Percentiles rank a stretch among this genome's conserved stretches.
Evolutionary conservation across 2,797 vertebrate genomes (phyloP).

Genomic region (Emys orbicularis): DNA sequence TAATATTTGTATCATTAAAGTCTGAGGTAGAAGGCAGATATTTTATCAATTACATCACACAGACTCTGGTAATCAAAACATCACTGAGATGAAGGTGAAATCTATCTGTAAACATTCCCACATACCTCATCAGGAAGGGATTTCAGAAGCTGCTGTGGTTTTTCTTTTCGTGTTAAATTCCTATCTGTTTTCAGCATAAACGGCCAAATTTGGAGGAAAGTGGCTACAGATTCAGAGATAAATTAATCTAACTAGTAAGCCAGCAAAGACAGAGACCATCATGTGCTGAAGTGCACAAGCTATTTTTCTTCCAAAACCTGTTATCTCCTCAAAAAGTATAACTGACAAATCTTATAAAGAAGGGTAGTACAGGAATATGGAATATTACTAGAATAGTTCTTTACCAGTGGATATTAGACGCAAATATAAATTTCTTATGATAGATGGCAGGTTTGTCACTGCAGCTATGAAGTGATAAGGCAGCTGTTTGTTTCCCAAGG

Average conservation of each 20-base stretch:
- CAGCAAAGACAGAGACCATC: not conserved
- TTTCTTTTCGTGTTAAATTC: not conserved
- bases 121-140: not conserved
- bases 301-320: conserved; percentile 27
- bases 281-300: not conserved
- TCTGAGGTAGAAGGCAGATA: not conserved
- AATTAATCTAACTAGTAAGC: conserved; percentile 11
- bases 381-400: conserved; percentile 49
- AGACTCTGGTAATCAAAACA: not conserved
- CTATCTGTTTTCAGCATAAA: not conserved
- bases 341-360: conserved; percentile 14
- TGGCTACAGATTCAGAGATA: not conserved
- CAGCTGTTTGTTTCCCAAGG: conserved; percentile 84
- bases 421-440: conserved; percentile 65
- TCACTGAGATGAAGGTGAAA: not conserved
- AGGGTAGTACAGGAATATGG: conserved; percentile 1
- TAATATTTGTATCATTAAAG: not conserved
- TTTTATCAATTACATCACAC: not conserved
- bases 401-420: conserved; percentile 63
- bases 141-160: not conserved
- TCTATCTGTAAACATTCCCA: not conserved
- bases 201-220: conserved; percentile 10
- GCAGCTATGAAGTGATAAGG: conserved; percentile 74
- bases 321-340: not conserved
- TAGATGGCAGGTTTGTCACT: conserved; percentile 75